A percentile compares a stretch with the other conserved stretches of the same genome.
These are phyloP conservation scores for Baryphthengus martii DNA, from an alignment of 2,113 vertebrate genomes.

Conservation along the genomic window DNA sequence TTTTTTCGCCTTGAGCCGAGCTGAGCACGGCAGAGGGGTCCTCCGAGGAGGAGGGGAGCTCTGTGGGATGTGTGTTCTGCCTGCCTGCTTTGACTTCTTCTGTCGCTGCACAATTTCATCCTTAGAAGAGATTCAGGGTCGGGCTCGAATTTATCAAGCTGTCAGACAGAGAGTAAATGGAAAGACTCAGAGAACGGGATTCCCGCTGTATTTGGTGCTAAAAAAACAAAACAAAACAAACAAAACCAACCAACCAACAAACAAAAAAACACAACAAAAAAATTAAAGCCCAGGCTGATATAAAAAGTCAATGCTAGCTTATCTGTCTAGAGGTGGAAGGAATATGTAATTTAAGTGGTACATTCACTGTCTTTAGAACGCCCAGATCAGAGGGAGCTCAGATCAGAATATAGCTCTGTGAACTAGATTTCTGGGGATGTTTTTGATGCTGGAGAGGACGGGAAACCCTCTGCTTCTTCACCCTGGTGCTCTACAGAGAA, in stretches of 20 bases:
- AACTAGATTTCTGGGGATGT: background rate
- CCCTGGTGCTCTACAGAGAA: background rate
- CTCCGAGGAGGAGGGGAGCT: background rate
- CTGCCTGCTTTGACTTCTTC: background rate
- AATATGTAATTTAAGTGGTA: background rate
- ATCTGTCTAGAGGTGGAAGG: background rate
- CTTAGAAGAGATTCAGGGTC: slow-evolving; percentile 3
- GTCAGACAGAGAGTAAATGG: background rate
- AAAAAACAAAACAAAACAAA: too few species aligned
- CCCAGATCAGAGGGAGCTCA: background rate
- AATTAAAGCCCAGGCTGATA: background rate
- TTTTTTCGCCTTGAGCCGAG: background rate
- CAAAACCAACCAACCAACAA: background rate
- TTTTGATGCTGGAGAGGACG: background rate
- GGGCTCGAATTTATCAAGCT: background rate
- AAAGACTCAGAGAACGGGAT: background rate
- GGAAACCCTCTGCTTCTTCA: background rate
- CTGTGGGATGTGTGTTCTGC: background rate
- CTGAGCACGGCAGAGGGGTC: background rate
- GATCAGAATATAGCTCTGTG: background rate
- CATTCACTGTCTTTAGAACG: background rate
- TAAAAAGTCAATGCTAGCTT: background rate
- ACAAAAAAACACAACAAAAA: background rate
- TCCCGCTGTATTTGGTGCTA: background rate
- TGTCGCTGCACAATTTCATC: background rate